Evolutionary conservation across 2,797 vertebrate species (phyloP).

Genomic region (Anguilla marmorata): DNA sequence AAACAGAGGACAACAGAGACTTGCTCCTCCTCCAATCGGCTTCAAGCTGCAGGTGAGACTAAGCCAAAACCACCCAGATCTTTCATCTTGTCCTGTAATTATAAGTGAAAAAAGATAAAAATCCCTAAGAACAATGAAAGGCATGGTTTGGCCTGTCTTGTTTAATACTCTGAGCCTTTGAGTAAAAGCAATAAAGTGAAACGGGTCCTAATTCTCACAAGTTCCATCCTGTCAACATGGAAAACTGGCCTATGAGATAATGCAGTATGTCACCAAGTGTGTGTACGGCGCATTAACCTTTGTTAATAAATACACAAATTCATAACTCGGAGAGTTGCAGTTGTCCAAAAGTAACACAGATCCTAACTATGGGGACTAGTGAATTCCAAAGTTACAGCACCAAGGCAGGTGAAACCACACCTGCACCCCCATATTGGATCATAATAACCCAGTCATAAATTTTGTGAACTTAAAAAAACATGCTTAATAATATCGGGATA

Average conservation of each 20-base stretch:
- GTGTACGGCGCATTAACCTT: background rate
- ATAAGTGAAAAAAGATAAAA: background rate
- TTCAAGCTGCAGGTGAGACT: constrained; percentile 77
- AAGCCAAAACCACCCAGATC: background rate
- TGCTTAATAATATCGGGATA: no score
- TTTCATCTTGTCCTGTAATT: background rate
- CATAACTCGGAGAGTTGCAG: no score
- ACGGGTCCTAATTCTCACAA: background rate
- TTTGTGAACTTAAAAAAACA: no score
- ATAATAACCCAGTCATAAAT: no score
- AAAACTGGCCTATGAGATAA: background rate
- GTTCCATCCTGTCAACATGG: background rate
- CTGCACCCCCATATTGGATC: no score
- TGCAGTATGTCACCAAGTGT: background rate
- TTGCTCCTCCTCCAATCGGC: constrained; percentile 81
- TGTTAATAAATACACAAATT: background rate
- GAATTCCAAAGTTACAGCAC: no score
- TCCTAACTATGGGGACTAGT: no score
- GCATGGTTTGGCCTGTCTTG: background rate
- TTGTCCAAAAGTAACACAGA: no score
- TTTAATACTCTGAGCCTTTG: background rate
- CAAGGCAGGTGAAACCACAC: no score
- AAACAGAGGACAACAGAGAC: constrained; percentile 74
- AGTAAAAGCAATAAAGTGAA: background rate
- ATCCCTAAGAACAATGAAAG: background rate